A percentile compares a stretch with the other conserved stretches of the same genome.
Conservation (phyloP, 2,113 vertebrate species). For the Quiscalus mexicanus region DNA sequence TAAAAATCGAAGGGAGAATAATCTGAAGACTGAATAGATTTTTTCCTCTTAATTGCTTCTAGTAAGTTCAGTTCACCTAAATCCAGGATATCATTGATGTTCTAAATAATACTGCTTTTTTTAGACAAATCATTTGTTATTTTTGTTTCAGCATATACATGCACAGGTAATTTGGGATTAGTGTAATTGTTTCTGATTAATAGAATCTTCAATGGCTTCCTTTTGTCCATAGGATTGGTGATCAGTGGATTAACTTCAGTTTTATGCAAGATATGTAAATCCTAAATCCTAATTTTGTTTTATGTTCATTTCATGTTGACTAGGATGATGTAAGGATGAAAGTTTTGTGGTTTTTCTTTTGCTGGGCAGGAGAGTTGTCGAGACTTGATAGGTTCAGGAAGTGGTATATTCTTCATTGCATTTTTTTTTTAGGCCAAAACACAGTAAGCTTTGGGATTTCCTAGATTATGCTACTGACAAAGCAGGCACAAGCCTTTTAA, state of each 20-base stretch:
- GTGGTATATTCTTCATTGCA: neutral
- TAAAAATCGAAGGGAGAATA: neutral
- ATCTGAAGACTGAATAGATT: neutral
- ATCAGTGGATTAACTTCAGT: neutral
- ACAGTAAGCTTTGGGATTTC: neutral
- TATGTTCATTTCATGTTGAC: neutral
- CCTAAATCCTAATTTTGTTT: neutral
- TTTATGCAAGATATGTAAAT: neutral
- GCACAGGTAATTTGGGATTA: neutral
- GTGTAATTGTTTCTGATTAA: neutral
- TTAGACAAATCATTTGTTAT: neutral
- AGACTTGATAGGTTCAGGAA: neutral
- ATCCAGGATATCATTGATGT: neutral
- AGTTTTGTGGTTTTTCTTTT: neutral
- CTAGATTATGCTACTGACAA: neutral
- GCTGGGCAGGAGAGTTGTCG: neutral
- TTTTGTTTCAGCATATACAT: neutral
- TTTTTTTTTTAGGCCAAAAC: neutral
- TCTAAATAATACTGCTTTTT: neutral
- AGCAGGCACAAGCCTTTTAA: neutral
- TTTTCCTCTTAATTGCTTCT: neutral
- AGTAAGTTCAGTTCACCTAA: neutral
- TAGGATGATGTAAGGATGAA: neutral
- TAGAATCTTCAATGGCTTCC: neutral
- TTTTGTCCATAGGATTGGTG: neutral